Conservation (phyloP, 1,140 invertebrate genomes). For the Spodoptera litura region DNA sequence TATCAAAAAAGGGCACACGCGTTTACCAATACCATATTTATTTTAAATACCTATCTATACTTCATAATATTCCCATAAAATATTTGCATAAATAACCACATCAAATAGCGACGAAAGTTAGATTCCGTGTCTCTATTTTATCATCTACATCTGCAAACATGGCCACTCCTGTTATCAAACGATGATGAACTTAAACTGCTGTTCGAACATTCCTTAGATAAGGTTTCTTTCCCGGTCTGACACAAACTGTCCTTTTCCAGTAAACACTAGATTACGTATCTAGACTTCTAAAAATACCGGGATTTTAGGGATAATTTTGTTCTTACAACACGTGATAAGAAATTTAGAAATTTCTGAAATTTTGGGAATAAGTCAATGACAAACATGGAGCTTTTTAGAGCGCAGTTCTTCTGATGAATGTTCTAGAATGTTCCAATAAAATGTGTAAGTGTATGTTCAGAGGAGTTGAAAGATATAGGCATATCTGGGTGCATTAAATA, state of each 20-base stretch:
- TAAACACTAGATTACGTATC: background rate
- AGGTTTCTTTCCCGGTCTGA: background rate
- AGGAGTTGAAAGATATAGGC: no score
- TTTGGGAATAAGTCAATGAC: background rate
- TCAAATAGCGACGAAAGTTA: background rate
- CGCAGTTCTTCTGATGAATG: no score
- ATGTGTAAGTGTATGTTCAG: no score
- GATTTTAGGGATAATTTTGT: no score
- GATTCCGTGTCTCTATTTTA: background rate
- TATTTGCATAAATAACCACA: background rate
- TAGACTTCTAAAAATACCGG: background rate
- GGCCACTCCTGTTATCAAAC: conserved; percentile 11
- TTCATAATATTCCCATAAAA: background rate
- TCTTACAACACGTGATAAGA: no score
- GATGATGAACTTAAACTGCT: background rate
- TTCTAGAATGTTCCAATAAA: no score
- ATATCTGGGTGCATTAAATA: no score
- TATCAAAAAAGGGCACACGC: no score
- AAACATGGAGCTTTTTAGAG: no score
- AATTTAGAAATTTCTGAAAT: background rate
- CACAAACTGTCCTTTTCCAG: background rate
- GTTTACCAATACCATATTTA: no score
- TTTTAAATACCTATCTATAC: background rate
- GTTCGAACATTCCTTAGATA: conserved; percentile 36
- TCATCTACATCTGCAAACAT: background rate